Percentiles rank a stretch among this genome's conserved stretches.
Conservation (phyloP, 2,888 invertebrate species). For the Heliconius aoede region DNA sequence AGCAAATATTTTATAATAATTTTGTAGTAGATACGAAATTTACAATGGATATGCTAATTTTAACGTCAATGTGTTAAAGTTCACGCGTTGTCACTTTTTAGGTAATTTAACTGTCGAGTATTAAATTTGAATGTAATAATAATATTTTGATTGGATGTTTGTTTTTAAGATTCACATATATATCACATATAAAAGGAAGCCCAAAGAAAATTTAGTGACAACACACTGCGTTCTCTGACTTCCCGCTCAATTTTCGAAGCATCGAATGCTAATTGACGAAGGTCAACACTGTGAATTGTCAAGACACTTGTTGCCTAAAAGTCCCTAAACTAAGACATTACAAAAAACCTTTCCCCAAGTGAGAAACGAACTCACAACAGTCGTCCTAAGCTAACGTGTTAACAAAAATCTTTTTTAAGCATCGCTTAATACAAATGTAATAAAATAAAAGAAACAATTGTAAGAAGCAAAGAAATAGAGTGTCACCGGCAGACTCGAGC, state of each 20-base stretch:
- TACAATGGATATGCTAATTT: constrained; percentile 33
- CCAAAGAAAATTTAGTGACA: background rate
- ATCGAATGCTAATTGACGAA: background rate
- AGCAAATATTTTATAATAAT: constrained; percentile 35
- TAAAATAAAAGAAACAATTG: constrained; percentile 43
- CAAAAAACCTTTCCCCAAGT: background rate
- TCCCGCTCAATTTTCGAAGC: background rate
- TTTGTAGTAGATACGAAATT: constrained; percentile 24
- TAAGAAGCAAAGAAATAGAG: constrained; percentile 49
- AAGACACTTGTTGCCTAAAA: too few relatives aligned
- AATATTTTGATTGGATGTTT: background rate
- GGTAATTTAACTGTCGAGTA: constrained; percentile 1
- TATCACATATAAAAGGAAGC: too few relatives aligned
- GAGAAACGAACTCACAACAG: background rate
- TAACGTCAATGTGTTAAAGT: constrained; percentile 30
- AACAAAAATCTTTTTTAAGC: background rate
- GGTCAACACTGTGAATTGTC: too few relatives aligned
- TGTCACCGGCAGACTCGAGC: constrained; percentile 50
- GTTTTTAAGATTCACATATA: background rate
- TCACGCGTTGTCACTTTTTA: constrained; percentile 33
- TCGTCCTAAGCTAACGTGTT: background rate
- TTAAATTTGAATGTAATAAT: constrained; percentile 9
- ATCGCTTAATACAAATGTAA: constrained; percentile 18
- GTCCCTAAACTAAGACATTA: too few relatives aligned
- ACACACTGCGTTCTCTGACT: background rate